phyloP scores from a whole-genome alignment of 2,797 vertebrate genomes.

The Spheniscus humboldti region DNA sequence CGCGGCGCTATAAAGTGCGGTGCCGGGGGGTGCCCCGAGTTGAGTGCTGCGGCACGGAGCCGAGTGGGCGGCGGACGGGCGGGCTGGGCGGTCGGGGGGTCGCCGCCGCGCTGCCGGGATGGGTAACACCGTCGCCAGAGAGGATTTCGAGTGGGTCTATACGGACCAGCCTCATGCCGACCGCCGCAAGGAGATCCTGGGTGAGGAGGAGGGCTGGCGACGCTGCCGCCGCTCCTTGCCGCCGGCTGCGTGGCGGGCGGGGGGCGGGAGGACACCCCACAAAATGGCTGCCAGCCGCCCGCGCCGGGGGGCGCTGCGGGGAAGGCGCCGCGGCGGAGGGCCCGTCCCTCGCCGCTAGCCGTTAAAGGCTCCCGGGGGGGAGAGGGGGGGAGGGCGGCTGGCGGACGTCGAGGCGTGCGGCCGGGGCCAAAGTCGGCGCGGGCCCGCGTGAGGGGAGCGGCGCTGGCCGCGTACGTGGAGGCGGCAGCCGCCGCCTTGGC shows the following conservation, averaged over 20 bases:
- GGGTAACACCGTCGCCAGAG: constrained; percentile 85
- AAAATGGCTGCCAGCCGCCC: constrained; percentile 22
- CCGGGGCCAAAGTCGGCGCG: no score
- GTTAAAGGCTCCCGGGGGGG: no score
- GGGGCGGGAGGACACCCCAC: not conserved
- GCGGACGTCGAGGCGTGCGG: not conserved
- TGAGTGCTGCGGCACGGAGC: accelerated
- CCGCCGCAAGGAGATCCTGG: constrained; percentile 87
- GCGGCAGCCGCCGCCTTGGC: not conserved
- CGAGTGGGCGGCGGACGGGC: accelerated
- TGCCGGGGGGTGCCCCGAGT: accelerated
- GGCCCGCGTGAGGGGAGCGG: not conserved
- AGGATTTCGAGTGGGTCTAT: constrained; percentile 95
- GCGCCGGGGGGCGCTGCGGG: not conserved
- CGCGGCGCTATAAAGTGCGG: not conserved
- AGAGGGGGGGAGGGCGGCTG: no score
- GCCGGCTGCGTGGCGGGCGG: not conserved
- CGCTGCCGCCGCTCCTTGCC: not conserved
- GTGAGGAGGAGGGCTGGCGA: constrained; percentile 72
- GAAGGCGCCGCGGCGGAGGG: not conserved
- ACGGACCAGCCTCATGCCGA: constrained; percentile 91
- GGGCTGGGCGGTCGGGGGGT: accelerated
- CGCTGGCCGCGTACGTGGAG: not conserved
- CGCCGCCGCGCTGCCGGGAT: not conserved
- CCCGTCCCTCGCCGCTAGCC: no score